Conservation (phyloP, 37 sponge, comb jelly and placozoan genomes). For the Spongia lamella region DNA sequence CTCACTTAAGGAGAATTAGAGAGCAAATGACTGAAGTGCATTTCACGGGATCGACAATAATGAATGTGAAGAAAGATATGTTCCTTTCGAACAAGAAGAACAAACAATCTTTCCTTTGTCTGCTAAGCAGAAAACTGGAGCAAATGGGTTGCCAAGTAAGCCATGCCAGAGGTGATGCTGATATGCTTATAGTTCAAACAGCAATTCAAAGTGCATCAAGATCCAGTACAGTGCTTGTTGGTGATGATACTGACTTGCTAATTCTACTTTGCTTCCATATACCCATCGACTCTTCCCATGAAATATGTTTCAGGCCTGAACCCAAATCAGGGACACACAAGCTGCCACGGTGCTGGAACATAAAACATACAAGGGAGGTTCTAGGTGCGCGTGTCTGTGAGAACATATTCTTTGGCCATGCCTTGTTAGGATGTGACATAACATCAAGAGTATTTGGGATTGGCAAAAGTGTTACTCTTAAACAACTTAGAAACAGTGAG, state of each 20-base stretch:
- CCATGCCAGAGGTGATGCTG: slow-evolving; percentile 31
- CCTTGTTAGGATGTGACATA: slow-evolving; percentile 40
- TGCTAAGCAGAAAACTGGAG: slow-evolving; percentile 29
- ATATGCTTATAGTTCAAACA: slow-evolving; percentile 22
- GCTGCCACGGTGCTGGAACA: no score
- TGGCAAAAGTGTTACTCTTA: no score
- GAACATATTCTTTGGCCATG: slow-evolving; percentile 47
- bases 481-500: no score
- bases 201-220: slow-evolving; percentile 8
- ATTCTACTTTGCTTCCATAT: no score
- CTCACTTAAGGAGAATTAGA: slow-evolving; percentile 18
- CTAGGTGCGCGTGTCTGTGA: slow-evolving; percentile 27
- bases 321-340: no score
- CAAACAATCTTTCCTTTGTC: slow-evolving; percentile 3
- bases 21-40: background rate
- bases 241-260: slow-evolving; percentile 27
- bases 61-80: slow-evolving; percentile 32
- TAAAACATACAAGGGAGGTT: slow-evolving; percentile 1
- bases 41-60: slow-evolving; percentile 12
- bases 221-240: background rate
- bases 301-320: slow-evolving; percentile 32
- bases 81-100: slow-evolving; percentile 4
- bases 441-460: slow-evolving; percentile 39
- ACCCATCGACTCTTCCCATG: no score
- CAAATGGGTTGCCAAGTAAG: slow-evolving; percentile 10